Conservation (phyloP, 2,113 vertebrate genomes). For the Ictalurus furcatus region DNA sequence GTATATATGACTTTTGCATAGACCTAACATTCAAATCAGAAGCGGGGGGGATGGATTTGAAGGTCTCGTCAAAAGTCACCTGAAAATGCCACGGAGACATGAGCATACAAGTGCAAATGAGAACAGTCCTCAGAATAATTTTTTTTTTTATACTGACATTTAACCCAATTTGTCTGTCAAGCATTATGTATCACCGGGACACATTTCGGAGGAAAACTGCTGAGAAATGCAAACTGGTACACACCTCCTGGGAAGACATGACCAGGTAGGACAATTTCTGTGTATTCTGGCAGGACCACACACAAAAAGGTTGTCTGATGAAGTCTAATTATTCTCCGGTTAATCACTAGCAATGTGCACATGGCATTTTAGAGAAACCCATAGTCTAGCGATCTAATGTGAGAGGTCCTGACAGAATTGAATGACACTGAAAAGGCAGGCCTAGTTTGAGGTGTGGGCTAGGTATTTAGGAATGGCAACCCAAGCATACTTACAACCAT, state of each 20-base stretch:
- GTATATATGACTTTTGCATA: slow-evolving; percentile 6
- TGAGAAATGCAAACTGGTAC: slow-evolving; percentile 35
- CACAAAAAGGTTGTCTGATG: not conserved
- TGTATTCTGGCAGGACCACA: not conserved
- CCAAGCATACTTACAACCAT: too few species aligned
- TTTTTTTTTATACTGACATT: slow-evolving; percentile 56
- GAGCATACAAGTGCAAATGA: slow-evolving; percentile 52
- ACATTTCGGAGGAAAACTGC: slow-evolving; percentile 16
- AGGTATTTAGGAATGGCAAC: too few species aligned
- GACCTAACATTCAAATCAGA: slow-evolving; percentile 26
- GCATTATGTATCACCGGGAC: slow-evolving; percentile 5
- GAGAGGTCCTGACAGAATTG: not conserved
- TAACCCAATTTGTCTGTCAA: slow-evolving; percentile 43
- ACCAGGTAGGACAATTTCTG: not conserved
- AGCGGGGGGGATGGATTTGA: not conserved
- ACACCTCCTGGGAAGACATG: not conserved
- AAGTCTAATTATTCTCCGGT: not conserved
- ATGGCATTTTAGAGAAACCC: not conserved
- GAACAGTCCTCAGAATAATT: slow-evolving; percentile 54
- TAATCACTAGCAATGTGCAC: not conserved
- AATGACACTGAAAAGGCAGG: not conserved
- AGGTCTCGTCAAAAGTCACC: slow-evolving; percentile 31
- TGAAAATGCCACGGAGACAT: slow-evolving; percentile 49
- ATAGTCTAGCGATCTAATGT: not conserved
- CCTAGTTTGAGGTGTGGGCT: not conserved